Evolutionary conservation across 2,113 vertebrate species (phyloP).

Genomic region (Dicentrarchus labrax): DNA sequence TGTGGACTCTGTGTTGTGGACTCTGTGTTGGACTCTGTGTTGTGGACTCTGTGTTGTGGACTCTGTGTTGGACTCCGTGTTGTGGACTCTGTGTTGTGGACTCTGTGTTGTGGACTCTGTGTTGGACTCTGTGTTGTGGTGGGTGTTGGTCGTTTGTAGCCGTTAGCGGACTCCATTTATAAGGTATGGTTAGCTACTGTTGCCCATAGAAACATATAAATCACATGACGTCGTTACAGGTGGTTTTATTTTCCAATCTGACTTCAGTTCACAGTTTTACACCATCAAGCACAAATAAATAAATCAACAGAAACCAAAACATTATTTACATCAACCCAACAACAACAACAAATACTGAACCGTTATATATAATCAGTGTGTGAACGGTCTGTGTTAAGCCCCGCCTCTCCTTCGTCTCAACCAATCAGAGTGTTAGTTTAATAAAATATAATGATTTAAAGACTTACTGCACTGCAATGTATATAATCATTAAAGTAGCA

Average conservation of each 20-base stretch:
- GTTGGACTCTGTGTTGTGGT: too few species aligned
- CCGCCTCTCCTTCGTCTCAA: neutral
- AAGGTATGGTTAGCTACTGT: too few species aligned
- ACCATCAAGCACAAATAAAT: neutral
- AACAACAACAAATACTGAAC: neutral
- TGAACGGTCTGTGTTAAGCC: neutral
- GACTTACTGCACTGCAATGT: neutral
- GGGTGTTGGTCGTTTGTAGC: too few species aligned
- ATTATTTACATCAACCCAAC: constrained; percentile 34
- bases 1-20: too few species aligned
- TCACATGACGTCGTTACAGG: neutral
- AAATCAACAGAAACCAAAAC: neutral
- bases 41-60: too few species aligned
- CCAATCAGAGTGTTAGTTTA: constrained; percentile 35
- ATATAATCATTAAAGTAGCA: neutral
- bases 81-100: too few species aligned
- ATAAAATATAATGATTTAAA: neutral
- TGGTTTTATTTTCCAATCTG: constrained; percentile 22
- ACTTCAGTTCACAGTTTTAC: neutral
- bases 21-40: too few species aligned
- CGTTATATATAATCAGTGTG: neutral
- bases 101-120: too few species aligned
- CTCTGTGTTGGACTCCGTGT: too few species aligned
- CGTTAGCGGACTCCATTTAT: too few species aligned
- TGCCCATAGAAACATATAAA: too few species aligned